A percentile compares a stretch with the other conserved stretches of the same genome.
Evolutionary conservation across 2,797 vertebrate species (phyloP).

Genomic region (Stomatorhinus walkeri): DNA sequence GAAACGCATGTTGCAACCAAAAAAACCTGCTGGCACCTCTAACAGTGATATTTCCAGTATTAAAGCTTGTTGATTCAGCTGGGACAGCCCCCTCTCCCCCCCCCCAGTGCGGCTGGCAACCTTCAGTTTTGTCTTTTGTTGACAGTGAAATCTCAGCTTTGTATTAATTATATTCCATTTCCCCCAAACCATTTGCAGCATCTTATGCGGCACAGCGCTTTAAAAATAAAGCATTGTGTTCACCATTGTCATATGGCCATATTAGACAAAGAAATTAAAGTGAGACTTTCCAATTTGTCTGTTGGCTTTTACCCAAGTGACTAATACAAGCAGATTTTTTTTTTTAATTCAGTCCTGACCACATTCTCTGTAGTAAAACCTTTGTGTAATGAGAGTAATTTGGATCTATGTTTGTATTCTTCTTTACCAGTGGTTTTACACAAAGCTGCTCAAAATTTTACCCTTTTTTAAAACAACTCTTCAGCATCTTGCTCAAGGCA

Average conservation of each 20-base stretch:
- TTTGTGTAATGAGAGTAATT: not conserved
- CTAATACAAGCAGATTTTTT: not conserved
- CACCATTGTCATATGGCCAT: not conserved
- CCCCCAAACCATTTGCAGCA: not conserved
- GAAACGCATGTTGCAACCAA: not conserved
- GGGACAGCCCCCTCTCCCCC: not conserved
- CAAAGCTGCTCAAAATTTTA: not conserved
- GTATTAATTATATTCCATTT: not conserved
- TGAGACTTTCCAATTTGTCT: not conserved
- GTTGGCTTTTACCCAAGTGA: not conserved
- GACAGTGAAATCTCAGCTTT: not conserved
- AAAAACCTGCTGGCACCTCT: not conserved
- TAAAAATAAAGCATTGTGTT: not conserved
- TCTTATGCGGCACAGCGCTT: not conserved
- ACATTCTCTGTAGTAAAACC: not conserved
- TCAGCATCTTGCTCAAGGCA: not conserved
- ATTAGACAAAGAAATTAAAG: not conserved
- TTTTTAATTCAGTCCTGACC: not conserved
- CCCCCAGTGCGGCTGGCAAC: not conserved
- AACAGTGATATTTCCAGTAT: not conserved
- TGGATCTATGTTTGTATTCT: not conserved
- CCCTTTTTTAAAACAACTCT: not conserved
- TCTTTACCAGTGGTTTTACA: not conserved
- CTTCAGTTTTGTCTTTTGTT: constrained; percentile 3
- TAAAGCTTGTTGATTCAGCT: not conserved